Percentiles rank a stretch among this genome's conserved stretches.
Evolutionary conservation across 2,113 vertebrate genomes (phyloP).

Genomic region (Petromus typicus): DNA sequence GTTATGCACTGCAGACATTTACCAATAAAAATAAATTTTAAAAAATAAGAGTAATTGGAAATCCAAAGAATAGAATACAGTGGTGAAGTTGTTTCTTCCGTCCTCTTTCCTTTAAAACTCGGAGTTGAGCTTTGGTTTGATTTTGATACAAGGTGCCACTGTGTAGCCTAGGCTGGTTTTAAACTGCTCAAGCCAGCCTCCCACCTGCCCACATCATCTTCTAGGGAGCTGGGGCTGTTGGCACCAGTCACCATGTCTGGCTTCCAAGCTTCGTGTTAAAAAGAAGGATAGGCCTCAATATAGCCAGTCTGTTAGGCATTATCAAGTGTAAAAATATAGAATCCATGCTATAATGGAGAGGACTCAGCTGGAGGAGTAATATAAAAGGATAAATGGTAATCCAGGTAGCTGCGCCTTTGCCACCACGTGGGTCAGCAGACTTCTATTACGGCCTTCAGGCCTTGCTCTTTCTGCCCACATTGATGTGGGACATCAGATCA

Average conservation of each 20-base stretch:
- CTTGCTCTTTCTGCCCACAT: not conserved
- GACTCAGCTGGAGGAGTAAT: not conserved
- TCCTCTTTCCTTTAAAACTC: too few relatives aligned
- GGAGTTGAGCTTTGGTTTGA: too few relatives aligned
- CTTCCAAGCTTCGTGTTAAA: not conserved
- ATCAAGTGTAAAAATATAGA: not conserved
- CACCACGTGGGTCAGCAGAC: not conserved
- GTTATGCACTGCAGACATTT: too few relatives aligned
- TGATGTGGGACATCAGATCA: not conserved
- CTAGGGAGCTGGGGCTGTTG: not conserved
- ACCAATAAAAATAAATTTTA: too few relatives aligned
- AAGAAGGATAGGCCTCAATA: not conserved
- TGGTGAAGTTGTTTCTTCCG: too few relatives aligned
- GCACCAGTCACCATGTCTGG: not conserved
- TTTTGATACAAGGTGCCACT: too few relatives aligned
- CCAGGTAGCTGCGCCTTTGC: not conserved
- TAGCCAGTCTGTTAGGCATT: not conserved
- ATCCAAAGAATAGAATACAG: too few relatives aligned
- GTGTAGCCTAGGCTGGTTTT: too few relatives aligned
- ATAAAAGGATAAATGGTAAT: not conserved
- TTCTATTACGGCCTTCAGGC: not conserved
- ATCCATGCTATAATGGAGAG: not conserved
- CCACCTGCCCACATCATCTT: not conserved
- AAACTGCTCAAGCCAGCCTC: not conserved
- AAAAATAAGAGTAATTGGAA: too few relatives aligned